These are phyloP conservation scores for Andrena flavipes DNA, from an alignment of 2,888 invertebrate genomes.

Conservation along the genomic window DNA sequence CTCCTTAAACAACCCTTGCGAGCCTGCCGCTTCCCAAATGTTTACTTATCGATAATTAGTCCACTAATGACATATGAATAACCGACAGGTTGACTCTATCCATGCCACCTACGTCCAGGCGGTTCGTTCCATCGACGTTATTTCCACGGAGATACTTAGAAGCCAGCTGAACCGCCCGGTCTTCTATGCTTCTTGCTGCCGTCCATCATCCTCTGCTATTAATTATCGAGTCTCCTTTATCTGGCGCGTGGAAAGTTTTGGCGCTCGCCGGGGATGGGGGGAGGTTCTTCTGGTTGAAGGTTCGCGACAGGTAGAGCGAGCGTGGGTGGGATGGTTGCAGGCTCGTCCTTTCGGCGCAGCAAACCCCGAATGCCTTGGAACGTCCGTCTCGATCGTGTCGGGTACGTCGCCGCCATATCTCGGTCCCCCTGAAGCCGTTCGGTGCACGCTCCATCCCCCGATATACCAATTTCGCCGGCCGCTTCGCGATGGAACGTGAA, in stretches of 20 bases:
- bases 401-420: slow-evolving; percentile 58
- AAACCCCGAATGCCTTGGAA: slow-evolving; percentile 64
- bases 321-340: slow-evolving; percentile 16
- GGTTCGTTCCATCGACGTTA: slow-evolving; percentile 5
- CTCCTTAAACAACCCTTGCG: neutral
- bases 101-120: neutral
- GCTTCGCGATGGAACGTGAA: slow-evolving; percentile 70
- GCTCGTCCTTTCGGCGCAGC: slow-evolving; percentile 65
- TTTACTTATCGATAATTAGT: slow-evolving; percentile 12
- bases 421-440: slow-evolving; percentile 27
- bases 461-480: slow-evolving; percentile 67
- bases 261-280: slow-evolving; percentile 8
- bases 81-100: neutral
- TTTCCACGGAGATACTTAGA: neutral
- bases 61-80: slow-evolving; percentile 15
- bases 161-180: neutral
- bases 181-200: neutral
- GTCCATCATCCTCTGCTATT: slow-evolving; percentile 42
- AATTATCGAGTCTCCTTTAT: slow-evolving; percentile 52
- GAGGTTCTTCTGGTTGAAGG: too few species aligned
- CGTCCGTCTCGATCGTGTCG: slow-evolving; percentile 66
- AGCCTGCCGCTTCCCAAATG: neutral
- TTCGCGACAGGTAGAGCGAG: neutral
- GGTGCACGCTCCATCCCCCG: slow-evolving; percentile 59
- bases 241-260: slow-evolving; percentile 36